These are phyloP conservation scores for Sphaerodactylus townsendi DNA, from an alignment of 2,113 vertebrate species.

Conservation along the genomic window DNA sequence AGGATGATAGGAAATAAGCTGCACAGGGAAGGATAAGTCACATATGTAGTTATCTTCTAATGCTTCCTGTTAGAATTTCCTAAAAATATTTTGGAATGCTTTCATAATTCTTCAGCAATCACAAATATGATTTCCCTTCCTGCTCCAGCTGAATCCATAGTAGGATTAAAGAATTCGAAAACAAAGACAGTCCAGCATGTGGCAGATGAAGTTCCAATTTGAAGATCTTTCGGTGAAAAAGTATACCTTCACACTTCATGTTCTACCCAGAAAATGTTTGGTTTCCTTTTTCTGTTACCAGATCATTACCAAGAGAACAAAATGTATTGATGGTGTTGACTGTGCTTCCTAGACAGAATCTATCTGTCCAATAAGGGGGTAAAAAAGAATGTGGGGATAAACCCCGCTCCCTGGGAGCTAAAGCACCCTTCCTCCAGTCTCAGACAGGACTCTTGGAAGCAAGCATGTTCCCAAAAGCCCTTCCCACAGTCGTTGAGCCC, in stretches of 20 bases:
- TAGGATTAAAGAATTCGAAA: no score
- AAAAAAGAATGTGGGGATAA: neutral
- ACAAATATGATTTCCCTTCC: neutral
- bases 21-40: neutral
- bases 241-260: neutral
- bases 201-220: no score
- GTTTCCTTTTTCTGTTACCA: neutral
- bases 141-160: neutral
- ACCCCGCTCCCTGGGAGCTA: no score
- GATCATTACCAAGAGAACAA: neutral
- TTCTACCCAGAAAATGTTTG: neutral
- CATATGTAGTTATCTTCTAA: neutral
- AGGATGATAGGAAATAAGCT: neutral
- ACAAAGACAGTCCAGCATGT: no score
- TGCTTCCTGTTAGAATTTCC: neutral
- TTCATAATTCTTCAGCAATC: neutral
- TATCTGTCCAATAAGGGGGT: neutral
- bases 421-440: no score
- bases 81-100: neutral
- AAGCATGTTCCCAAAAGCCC: no score
- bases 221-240: no score
- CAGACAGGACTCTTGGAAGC: no score
- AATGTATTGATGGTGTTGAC: neutral
- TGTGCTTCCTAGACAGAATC: neutral
- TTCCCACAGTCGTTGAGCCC: no score